A percentile compares a stretch with the other conserved stretches of the same genome.
Conservation (phyloP, 2,888 invertebrate species). For the Malachius bipustulatus region DNA sequence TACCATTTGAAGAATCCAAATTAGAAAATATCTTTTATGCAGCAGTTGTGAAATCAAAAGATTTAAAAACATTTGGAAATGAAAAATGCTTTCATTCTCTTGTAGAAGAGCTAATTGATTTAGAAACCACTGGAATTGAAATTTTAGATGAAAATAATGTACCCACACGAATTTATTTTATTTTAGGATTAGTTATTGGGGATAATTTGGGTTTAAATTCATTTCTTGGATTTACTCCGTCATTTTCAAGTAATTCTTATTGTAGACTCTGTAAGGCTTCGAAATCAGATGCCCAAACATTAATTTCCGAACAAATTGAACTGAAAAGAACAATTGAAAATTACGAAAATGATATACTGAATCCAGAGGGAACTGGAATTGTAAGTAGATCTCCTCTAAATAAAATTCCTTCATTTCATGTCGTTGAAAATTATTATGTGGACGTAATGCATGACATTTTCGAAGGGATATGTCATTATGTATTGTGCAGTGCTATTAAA, state of each 20-base stretch:
- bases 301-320: slow-evolving; percentile 11
- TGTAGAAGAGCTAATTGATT: slow-evolving; percentile 13
- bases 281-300: slow-evolving; percentile 10
- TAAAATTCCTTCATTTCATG: slow-evolving; percentile 21
- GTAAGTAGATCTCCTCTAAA: slow-evolving; percentile 15
- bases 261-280: slow-evolving; percentile 11
- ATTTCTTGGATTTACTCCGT: slow-evolving; percentile 10
- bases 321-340: slow-evolving; percentile 17
- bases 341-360: slow-evolving; percentile 14
- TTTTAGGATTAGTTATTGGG: slow-evolving; percentile 12
- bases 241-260: slow-evolving; percentile 12
- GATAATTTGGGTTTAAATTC: slow-evolving; percentile 14
- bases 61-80: slow-evolving; percentile 18
- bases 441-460: slow-evolving; percentile 21
- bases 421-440: slow-evolving; percentile 16
- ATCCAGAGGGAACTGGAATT: slow-evolving; percentile 15
- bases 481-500: no score
- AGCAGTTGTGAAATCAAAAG: slow-evolving; percentile 17
- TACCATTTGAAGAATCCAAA: slow-evolving; percentile 18
- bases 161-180: slow-evolving; percentile 11
- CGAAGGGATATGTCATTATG: no score
- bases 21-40: slow-evolving; percentile 18
- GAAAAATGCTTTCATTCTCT: slow-evolving; percentile 15
- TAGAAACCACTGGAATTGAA: slow-evolving; percentile 13
- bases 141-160: slow-evolving; percentile 8